Percentiles rank a stretch among this genome's conserved stretches.
phyloP scores from a whole-genome alignment of 2,888 invertebrate species.

The Cosmorhoe ocellata region DNA sequence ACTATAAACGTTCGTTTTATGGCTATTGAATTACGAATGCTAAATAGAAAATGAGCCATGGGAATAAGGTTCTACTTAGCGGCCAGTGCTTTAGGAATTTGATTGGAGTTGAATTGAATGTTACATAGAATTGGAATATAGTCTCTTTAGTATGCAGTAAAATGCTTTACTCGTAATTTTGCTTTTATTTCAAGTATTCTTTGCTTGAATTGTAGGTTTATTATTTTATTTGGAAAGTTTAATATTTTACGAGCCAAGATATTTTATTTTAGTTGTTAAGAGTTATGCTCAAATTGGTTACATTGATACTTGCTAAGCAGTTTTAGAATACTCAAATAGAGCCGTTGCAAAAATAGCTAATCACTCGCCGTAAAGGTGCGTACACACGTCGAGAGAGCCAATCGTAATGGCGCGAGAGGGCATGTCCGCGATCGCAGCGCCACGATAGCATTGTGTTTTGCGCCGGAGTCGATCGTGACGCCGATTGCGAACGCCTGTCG shows the following conservation, averaged over 20 bases:
- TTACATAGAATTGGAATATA: slow-evolving; percentile 35
- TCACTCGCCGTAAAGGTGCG: slow-evolving; percentile 64
- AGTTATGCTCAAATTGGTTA: too few relatives aligned
- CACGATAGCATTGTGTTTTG: slow-evolving; percentile 78
- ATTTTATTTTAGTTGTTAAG: too few relatives aligned
- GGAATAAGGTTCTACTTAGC: slow-evolving; percentile 54
- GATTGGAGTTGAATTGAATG: slow-evolving; percentile 51
- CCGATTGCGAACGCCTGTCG: slow-evolving; percentile 77
- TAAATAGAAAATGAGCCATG: slow-evolving; percentile 66
- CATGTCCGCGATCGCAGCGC: slow-evolving; percentile 75
- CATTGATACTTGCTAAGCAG: too few relatives aligned
- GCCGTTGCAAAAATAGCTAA: slow-evolving; percentile 61
- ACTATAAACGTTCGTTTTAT: slow-evolving; percentile 53
- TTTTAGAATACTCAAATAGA: slow-evolving; percentile 23
- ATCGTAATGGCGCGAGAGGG: slow-evolving; percentile 75
- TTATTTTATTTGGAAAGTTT: too few relatives aligned
- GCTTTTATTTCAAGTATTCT: not conserved
- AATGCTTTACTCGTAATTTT: slow-evolving; percentile 34
- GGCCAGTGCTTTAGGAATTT: slow-evolving; percentile 45
- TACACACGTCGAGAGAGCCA: slow-evolving; percentile 64
- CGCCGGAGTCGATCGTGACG: slow-evolving; percentile 71
- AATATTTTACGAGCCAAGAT: too few relatives aligned
- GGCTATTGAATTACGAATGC: slow-evolving; percentile 66
- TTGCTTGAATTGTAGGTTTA: too few relatives aligned
- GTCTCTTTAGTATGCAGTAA: slow-evolving; percentile 33